Base-by-base conservation (phyloP, 2,113 vertebrate species). In the Indri indri region DNA sequence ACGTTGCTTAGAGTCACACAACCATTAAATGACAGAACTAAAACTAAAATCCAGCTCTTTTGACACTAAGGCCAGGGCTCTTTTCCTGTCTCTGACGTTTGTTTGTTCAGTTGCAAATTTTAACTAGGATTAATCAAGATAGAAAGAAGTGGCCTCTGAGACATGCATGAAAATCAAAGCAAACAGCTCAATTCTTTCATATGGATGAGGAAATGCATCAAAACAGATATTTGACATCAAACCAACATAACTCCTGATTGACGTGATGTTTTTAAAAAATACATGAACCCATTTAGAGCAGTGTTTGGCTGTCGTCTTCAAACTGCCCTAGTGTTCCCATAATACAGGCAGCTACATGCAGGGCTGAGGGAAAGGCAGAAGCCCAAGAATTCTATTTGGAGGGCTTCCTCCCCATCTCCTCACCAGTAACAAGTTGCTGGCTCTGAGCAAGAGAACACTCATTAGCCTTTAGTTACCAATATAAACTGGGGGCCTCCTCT, bases 351-450 rank as follows among this genome's bases (percentile, higher is more conserved):
- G 76, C 79, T 95, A 93, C 96, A 81, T 18, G 92, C 76, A 87
- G 59, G 45, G 70, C 86, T 95, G 71, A 93, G 82, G 71, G 68
- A 22, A 91, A 96, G 95, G 95, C 91, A 95, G 89, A 94, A 92
- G 76, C 96, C 90, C 96, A 96, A 73, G 79, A 96, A 93, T 93
- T 79, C 80, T 34, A 57, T 57, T 77, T 88, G 94, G 89, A 97
- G 92, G 59, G 80, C 45, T 95, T 87, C 70, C 30, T 76, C 94
- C 45, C 32, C 57, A 9, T 14, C 34, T 77, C 80, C 34, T 90
- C 87, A 66, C 45, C 83, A 63, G 50, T 40, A 95, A 86, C 25
- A 27, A 80, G 90, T 68, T 8, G 0, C 82, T 95, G 94, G 42
- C 95, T 94, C 89, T 1, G 16, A 87, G 66, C 81, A 86, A 61